Evolutionary conservation across 2,888 invertebrate genomes (phyloP).

Genomic region (Sarcophaga caerulescens): DNA sequence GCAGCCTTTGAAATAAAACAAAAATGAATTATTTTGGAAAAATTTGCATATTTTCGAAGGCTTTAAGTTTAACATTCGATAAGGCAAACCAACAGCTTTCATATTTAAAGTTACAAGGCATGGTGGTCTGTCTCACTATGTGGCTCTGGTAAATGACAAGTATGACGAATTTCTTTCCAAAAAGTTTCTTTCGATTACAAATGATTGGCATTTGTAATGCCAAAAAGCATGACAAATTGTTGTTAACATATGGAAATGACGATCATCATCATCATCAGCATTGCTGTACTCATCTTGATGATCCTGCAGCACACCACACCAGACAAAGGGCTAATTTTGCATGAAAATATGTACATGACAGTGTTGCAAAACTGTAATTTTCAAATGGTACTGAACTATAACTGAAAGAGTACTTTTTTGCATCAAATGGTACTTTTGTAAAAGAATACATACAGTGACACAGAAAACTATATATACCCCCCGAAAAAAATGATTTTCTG

Average conservation of each 20-base stretch:
- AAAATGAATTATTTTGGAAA: background rate
- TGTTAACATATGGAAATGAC: conserved; percentile 69
- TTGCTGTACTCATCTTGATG: background rate
- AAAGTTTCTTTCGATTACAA: background rate
- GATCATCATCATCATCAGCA: conserved; percentile 37
- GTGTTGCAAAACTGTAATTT: no score
- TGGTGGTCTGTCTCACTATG: background rate
- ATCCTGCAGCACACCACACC: background rate
- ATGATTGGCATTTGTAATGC: conserved; percentile 29
- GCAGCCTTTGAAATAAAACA: background rate
- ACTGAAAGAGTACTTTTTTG: no score
- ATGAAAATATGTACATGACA: no score
- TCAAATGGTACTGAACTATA: no score
- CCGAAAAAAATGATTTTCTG: no score
- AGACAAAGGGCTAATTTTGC: conserved; percentile 15
- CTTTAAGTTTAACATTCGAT: background rate
- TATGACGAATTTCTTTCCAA: conserved; percentile 51
- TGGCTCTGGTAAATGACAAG: conserved; percentile 45
- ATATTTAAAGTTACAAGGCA: background rate
- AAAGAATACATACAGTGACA: no score
- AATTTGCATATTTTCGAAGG: conserved; percentile 36
- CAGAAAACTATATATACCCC: no score
- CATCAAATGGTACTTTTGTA: no score
- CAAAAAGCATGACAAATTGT: conserved; percentile 74
- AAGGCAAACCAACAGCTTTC: background rate